phyloP scores from a whole-genome alignment of 2,888 invertebrate species.

The Lasioglossum oenotherae region DNA sequence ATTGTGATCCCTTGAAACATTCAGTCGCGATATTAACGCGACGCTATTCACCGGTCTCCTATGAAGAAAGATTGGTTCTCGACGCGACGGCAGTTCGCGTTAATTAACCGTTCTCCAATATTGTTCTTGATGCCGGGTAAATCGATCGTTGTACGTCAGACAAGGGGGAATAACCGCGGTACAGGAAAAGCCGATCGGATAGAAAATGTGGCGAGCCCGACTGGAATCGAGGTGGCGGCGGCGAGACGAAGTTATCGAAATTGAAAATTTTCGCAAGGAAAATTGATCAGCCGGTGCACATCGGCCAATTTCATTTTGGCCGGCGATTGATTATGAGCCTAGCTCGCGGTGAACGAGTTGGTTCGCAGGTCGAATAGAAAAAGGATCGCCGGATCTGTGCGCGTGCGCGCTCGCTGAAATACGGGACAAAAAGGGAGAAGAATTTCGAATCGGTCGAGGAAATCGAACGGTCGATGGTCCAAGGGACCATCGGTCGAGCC shows the following conservation, averaged over 20 bases:
- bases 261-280: constrained; percentile 45
- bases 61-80: not conserved
- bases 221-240: not conserved
- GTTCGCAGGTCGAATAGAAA: constrained; percentile 42
- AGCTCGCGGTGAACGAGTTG: constrained; percentile 35
- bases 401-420: constrained; percentile 34
- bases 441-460: constrained; percentile 36
- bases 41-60: not conserved
- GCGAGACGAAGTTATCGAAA: constrained; percentile 37
- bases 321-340: constrained; percentile 45
- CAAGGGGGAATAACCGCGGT: not conserved
- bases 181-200: not conserved
- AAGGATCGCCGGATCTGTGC: constrained; percentile 19
- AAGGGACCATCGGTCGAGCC: constrained; percentile 12
- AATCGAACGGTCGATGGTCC: constrained; percentile 54
- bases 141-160: constrained; percentile 17
- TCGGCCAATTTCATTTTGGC: constrained; percentile 36
- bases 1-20: not conserved
- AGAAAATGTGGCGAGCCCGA: not conserved
- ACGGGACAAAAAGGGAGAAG: constrained; percentile 41
- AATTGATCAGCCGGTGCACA: constrained; percentile 34
- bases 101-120: not conserved
- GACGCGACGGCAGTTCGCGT: not conserved
- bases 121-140: not conserved
- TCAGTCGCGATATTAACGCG: not conserved